A percentile compares a stretch with the other conserved stretches of the same genome.
phyloP scores from a whole-genome alignment of 1,140 invertebrate species.

The Atta colombica region DNA sequence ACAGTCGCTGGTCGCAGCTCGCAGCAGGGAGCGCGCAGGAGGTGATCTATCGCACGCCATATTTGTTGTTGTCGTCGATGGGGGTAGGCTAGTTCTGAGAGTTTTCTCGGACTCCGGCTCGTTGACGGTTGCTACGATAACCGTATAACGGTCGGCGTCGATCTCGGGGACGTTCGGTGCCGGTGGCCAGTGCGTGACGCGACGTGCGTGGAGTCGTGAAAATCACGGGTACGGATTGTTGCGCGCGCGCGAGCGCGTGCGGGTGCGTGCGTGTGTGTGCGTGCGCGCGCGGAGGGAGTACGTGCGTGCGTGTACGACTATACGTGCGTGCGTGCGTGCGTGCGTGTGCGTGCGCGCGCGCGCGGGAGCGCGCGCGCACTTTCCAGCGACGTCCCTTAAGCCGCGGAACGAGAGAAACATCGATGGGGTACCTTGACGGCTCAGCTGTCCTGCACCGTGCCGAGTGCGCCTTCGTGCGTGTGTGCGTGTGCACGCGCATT shows the following conservation, averaged over 20 bases:
- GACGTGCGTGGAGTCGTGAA: constrained; percentile 27
- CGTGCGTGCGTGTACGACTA: no score
- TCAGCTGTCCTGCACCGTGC: constrained; percentile 78
- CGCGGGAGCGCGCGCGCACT: background rate
- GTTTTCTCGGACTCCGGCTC: constrained; percentile 41
- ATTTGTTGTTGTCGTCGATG: constrained; percentile 88
- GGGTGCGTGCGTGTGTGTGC: background rate
- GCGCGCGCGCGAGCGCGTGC: background rate
- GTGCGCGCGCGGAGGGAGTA: background rate
- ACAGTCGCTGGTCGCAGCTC: constrained; percentile 55
- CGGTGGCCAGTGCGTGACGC: constrained; percentile 50
- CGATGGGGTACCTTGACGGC: constrained; percentile 31
- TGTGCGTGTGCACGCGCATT: constrained; percentile 66
- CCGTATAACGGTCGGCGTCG: constrained; percentile 43
- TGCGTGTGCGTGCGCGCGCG: background rate
- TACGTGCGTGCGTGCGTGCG: background rate
- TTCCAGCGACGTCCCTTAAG: background rate
- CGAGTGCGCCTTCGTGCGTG: constrained; percentile 71
- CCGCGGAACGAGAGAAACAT: background rate
- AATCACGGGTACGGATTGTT: constrained; percentile 7
- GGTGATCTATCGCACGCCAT: constrained; percentile 85
- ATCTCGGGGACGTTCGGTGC: constrained; percentile 2
- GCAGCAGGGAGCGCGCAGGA: constrained; percentile 58
- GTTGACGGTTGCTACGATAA: constrained; percentile 19
- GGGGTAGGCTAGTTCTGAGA: constrained; percentile 83